phyloP scores from a whole-genome alignment of 2,113 vertebrate species.

The Lampris incognitus region DNA sequence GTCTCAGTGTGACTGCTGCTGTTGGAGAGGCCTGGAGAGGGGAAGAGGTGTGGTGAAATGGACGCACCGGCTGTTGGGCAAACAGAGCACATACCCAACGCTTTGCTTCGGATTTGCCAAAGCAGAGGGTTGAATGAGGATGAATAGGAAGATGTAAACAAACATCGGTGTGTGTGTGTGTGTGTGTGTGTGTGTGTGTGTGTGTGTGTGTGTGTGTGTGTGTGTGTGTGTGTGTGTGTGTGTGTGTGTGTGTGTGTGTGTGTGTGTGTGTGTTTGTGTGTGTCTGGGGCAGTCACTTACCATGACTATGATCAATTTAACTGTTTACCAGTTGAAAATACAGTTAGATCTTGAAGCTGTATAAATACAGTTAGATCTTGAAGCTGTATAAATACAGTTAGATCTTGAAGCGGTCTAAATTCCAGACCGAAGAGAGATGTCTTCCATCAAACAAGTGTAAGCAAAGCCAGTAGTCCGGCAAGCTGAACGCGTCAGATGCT shows the following conservation, averaged over 20 bases:
- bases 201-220: no score
- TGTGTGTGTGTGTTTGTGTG: conserved; percentile 16
- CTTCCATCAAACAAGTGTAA: conserved; percentile 60
- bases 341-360: conserved; percentile 42
- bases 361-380: conserved; percentile 38
- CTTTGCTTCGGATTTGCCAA: conserved; percentile 5
- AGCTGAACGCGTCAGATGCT: conserved; percentile 12
- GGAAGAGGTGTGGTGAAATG: conserved; percentile 36
- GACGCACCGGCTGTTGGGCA: conserved; percentile 13
- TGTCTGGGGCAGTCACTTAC: neutral
- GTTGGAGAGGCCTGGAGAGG: conserved; percentile 14
- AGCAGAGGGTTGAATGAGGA: neutral
- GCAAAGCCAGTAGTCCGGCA: conserved; percentile 52
- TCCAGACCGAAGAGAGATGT: conserved; percentile 44
- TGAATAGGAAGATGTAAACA: neutral
- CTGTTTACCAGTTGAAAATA: conserved; percentile 20
- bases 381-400: conserved; percentile 39
- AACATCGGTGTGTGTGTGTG: no score
- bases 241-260: no score
- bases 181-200: no score
- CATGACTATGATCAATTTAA: conserved; percentile 50
- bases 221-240: no score
- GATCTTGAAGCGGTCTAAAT: conserved; percentile 59
- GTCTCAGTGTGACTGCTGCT: conserved; percentile 45
- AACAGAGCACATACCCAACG: neutral